Evolutionary conservation across 2,797 vertebrate species (phyloP).

Genomic region (Malurus leucopterus): DNA sequence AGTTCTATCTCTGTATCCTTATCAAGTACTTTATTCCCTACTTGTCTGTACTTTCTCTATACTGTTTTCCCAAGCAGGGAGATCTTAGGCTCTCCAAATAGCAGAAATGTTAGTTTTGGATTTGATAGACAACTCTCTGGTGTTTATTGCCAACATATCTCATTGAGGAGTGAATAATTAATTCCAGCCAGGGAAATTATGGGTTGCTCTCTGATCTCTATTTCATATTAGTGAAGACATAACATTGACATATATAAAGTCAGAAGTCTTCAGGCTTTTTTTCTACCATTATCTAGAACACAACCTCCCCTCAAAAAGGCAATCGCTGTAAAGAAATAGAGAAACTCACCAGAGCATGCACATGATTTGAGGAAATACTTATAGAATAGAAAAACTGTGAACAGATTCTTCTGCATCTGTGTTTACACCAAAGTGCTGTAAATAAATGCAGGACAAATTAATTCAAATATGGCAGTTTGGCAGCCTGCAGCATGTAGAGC

Average conservation of each 20-base stretch:
- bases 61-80: neutral
- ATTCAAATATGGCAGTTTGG: constrained; percentile 12
- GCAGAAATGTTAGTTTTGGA: neutral
- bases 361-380: neutral
- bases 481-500: neutral
- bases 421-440: constrained; percentile 6
- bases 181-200: neutral
- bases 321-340: neutral
- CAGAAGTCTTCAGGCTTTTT: neutral
- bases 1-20: neutral
- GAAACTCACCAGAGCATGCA: neutral
- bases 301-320: neutral
- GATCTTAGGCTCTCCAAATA: neutral
- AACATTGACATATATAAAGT: neutral
- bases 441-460: constrained; percentile 4
- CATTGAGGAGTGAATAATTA: neutral
- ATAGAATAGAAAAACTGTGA: neutral
- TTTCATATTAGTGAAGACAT: neutral
- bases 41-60: neutral
- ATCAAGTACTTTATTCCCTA: neutral
- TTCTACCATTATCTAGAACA: neutral
- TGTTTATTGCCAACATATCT: neutral
- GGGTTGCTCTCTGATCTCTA: neutral
- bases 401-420: constrained; percentile 32
- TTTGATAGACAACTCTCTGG: neutral